phyloP scores from a whole-genome alignment of 92 coral and sea anemone genomes.

The Epizoanthus rinbou region DNA sequence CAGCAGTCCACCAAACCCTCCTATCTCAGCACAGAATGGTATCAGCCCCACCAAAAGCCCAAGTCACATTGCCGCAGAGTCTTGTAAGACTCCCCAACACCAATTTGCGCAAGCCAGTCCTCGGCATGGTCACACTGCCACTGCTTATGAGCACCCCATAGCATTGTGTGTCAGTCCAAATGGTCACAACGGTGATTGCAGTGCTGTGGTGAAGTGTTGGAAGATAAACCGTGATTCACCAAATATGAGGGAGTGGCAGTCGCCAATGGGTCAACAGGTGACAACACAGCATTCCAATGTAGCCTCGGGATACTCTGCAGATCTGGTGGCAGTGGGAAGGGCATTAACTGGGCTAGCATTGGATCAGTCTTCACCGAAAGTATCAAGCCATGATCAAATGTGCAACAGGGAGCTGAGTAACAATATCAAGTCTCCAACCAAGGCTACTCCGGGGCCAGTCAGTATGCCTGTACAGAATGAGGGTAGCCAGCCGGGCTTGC shows the following conservation, averaged over 20 bases:
- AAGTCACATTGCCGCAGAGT: background rate
- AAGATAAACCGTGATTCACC: background rate
- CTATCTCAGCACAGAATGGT: background rate
- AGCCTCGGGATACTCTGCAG: background rate
- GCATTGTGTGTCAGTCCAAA: too few relatives aligned
- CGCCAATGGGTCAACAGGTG: background rate
- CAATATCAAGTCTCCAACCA: background rate
- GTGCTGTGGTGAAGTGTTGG: background rate
- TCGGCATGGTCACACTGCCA: too few relatives aligned
- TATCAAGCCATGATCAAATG: background rate
- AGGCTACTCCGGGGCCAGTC: background rate
- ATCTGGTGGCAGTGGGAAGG: conserved; percentile 7
- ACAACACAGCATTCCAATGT: background rate
- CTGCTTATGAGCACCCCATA: too few relatives aligned
- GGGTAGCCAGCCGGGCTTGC: background rate
- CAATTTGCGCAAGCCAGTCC: too few relatives aligned
- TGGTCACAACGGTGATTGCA: too few relatives aligned
- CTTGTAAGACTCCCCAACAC: too few relatives aligned
- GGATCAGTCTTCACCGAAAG: background rate
- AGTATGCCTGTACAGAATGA: background rate
- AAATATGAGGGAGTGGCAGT: too few relatives aligned
- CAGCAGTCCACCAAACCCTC: background rate
- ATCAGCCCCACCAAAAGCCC: background rate
- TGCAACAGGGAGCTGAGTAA: background rate
- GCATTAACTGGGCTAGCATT: background rate